Conservation (phyloP, 2,113 vertebrate species). For the Serinus canaria region DNA sequence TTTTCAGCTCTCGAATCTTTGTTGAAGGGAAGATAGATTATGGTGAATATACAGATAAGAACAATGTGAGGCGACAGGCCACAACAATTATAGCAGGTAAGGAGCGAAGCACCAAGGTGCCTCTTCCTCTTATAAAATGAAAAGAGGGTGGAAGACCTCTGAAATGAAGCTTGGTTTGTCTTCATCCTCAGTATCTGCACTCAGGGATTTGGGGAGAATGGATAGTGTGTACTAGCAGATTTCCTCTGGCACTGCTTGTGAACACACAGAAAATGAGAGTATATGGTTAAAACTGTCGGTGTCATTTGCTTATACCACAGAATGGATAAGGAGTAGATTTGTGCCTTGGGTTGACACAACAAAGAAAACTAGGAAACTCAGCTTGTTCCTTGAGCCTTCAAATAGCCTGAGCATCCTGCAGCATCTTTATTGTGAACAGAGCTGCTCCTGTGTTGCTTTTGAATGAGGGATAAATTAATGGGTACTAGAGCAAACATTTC, state of each 20-base stretch:
- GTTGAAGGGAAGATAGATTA: slow-evolving; percentile 97
- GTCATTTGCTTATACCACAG: neutral
- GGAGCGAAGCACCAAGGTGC: neutral
- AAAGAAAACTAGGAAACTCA: neutral
- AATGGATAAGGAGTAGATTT: neutral
- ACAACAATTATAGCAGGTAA: slow-evolving; percentile 96
- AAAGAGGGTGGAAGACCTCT: neutral
- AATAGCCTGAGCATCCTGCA: neutral
- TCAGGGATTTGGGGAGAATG: neutral
- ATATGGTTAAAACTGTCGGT: neutral
- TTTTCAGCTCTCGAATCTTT: slow-evolving; percentile 81
- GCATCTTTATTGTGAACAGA: neutral
- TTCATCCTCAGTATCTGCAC: neutral
- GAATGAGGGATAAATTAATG: neutral
- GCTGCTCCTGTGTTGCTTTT: neutral
- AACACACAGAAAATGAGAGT: neutral
- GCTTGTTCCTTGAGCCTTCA: neutral
- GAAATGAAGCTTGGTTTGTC: neutral
- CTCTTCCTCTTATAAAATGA: neutral
- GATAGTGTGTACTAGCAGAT: neutral
- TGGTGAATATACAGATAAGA: slow-evolving; percentile 95
- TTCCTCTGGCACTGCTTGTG: neutral
- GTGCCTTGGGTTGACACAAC: neutral
- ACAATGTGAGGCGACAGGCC: slow-evolving; percentile 90
- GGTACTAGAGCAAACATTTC: neutral